Conservation (phyloP, 2,113 vertebrate genomes). For the Tautogolabrus adspersus region DNA sequence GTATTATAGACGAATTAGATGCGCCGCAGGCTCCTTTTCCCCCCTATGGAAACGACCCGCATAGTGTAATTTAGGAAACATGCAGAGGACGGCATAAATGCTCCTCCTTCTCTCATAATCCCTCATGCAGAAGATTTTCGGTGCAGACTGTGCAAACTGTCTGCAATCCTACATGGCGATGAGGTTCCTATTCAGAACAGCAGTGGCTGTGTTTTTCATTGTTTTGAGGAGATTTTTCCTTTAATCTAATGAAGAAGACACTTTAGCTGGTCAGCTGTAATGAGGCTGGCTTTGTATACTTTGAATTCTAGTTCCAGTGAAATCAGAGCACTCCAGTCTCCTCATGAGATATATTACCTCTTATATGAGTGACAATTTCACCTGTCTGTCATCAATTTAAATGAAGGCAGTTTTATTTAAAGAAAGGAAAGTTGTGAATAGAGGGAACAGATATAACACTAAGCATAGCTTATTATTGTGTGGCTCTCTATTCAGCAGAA, state of each 20-base stretch:
- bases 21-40: constrained; percentile 50
- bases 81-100: constrained; percentile 63
- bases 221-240: constrained; percentile 31
- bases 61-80: constrained; percentile 75
- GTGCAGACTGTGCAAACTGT: constrained; percentile 18
- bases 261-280: constrained; percentile 32
- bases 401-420: constrained; percentile 30
- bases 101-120: constrained; percentile 57
- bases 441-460: constrained; percentile 37
- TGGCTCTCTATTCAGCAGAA: constrained; percentile 50
- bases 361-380: constrained; percentile 31
- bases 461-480: constrained; percentile 50
- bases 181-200: constrained; percentile 25
- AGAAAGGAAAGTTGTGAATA: constrained; percentile 35
- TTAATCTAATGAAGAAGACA: constrained; percentile 36
- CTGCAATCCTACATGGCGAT: constrained; percentile 23
- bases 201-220: constrained; percentile 12
- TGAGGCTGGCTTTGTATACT: constrained; percentile 31
- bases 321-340: constrained; percentile 28
- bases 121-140: constrained; percentile 53
- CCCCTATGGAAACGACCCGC: constrained; percentile 69
- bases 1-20: constrained; percentile 73
- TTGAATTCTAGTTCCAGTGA: constrained; percentile 29
- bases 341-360: constrained; percentile 27
- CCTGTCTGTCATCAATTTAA: constrained; percentile 40